Evolutionary conservation across 2,113 vertebrate species (phyloP), one percentile per base, ranked within the genome.

Genomic region (Calonectris borealis): DNA sequence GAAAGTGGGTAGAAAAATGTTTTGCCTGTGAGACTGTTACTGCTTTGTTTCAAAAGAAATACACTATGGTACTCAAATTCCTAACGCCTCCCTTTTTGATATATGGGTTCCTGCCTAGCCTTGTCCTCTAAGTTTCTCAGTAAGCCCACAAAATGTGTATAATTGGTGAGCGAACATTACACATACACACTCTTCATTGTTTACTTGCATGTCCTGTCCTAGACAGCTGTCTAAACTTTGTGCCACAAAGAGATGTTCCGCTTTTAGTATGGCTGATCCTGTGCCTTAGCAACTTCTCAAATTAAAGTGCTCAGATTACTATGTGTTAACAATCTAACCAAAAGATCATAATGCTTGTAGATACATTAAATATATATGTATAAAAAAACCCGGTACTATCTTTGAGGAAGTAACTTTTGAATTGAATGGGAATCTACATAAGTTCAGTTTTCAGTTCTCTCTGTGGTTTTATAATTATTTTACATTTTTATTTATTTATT

Each of bases 381-480:
- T 80, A 8, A 20, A 54, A 26, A 13, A 3, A 1, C 14, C 16
- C 9, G 6, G 20, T 64, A 1, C 25, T 83, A 0, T 65, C 27
- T 58, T 31, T 44, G 46, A 44, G 55, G 46, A 71, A 68, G 4
- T 26, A 38, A 31, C 38, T 87, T 71, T 48, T 51, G 52, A 70
- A 26, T 66, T 46, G 38, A 86, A 34, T 13, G 20, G 55, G 36
- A 40, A 64, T 65, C 46, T 65, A 3, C 4, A 0, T 17, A 42
- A n/a, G 15, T 49, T 68, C 19, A 49, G 7, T 75, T 87, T 79
- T 76, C 26, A 42, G 6, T 66, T 81, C 16, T 64, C n/a, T 34
- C 0, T 52, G 16, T 84, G 62, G 24, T 54, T 84, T 86, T 65
- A 60, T 54, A 38, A 4, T 65, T 38, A 15, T 19, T 75, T 51